Evolutionary conservation across 2,888 invertebrate species (phyloP), one percentile per base, ranked within the genome.

Genomic region (Mythimna pallens): DNA sequence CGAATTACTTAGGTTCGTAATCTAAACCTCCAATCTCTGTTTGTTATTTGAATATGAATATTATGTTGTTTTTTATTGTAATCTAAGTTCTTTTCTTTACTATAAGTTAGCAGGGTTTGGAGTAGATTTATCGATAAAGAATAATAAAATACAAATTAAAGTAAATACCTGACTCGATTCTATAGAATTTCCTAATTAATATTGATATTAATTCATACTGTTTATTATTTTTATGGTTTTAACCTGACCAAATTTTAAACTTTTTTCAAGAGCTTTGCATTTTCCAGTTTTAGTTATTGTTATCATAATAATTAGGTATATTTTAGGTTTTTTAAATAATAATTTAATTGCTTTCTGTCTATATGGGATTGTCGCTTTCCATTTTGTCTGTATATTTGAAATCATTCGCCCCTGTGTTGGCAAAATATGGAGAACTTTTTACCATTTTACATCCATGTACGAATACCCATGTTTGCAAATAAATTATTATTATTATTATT

Each of bases 231-330:
- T 22, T 73, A 9, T 47, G 43, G 17, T 34, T 3, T 57, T 4
- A 73, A 50, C 17, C 25, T 54, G 25, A 50, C 17, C 25, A 12
- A 70, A 52, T n/a, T 8, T n/a, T 43, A 25, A 0, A 2, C 22
- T 47, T 62, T 67, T 62, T 67, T 77, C 25, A 55, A 55, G 36
- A 52, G 22, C 70, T 52, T 25, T 59, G 75, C 73, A 79, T 78
- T 76, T 76, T 59, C 20, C 20, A 50, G 10, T 40, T 54, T 36
- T 43, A 36, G 47, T 58, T 57, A 62, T 70, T 72, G 22, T 78
- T 78, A 36, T 64, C 36, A 64, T 58, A 64, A 30, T 36, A 36
- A 52, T 70, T 47, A 54, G 36, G 30, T 40, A 36, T 64, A 43
- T 50, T 50, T 7, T 78, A 58, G 12, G 6, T 9, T 34, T 54